Conservation (phyloP, 2,888 invertebrate species). For the Syrista parreyssii region DNA sequence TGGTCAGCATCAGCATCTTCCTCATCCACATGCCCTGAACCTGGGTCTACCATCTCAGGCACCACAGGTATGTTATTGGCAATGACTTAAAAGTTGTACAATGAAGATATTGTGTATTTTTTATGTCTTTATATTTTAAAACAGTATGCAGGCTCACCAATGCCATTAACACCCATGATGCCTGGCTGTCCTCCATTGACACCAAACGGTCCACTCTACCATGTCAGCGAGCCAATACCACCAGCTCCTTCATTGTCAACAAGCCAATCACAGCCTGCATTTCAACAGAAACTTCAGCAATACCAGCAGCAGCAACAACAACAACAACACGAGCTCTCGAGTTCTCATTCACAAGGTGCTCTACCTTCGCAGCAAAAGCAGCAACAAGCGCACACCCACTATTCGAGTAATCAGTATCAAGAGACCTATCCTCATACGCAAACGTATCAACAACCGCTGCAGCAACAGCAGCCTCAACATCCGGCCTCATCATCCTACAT, state of each 20-base stretch:
- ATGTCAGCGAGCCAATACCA: slow-evolving; percentile 70
- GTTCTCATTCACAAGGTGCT: slow-evolving; percentile 55
- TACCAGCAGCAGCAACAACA: slow-evolving; percentile 59
- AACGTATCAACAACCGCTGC: slow-evolving; percentile 67
- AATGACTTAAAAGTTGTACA: neutral
- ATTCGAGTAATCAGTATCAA: slow-evolving; percentile 65
- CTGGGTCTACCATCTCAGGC: slow-evolving; percentile 58
- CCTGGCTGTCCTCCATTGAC: slow-evolving; percentile 62
- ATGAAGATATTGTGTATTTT: neutral
- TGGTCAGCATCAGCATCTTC: slow-evolving; percentile 56
- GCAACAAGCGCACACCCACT: slow-evolving; percentile 59
- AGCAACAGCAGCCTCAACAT: slow-evolving; percentile 50
- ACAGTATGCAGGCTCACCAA: slow-evolving; percentile 61
- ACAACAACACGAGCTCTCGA: slow-evolving; percentile 62
- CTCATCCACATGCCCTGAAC: slow-evolving; percentile 57
- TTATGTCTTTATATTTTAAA: neutral
- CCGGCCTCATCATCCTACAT: slow-evolving; percentile 59
- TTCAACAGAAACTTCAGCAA: slow-evolving; percentile 59
- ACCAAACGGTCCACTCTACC: slow-evolving; percentile 69
- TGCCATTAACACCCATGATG: slow-evolving; percentile 64
- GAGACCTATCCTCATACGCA: slow-evolving; percentile 67
- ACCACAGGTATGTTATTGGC: slow-evolving; percentile 49
- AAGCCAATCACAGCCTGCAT: slow-evolving; percentile 62
- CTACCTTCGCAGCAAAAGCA: slow-evolving; percentile 53
- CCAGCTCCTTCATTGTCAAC: slow-evolving; percentile 64